These are phyloP conservation scores for Theodoxus fluviatilis DNA, from an alignment of 2,888 invertebrate species.

Conservation along the genomic window DNA sequence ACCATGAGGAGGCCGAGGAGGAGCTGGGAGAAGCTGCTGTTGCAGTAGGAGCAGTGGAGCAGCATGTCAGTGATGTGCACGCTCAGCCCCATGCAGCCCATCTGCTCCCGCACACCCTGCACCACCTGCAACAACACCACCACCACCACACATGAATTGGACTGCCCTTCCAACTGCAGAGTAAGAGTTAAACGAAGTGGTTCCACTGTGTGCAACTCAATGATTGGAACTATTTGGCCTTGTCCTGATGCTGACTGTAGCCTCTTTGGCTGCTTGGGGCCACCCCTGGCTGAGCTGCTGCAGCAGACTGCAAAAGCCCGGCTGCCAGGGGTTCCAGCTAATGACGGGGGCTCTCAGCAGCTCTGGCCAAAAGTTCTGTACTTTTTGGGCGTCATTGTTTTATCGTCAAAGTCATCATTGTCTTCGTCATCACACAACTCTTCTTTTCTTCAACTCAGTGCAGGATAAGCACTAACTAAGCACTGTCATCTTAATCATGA, in stretches of 20 bases:
- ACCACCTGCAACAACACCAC: constrained; percentile 55
- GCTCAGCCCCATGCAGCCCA: constrained; percentile 41
- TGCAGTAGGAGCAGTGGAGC: constrained; percentile 63
- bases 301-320: no score
- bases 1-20: constrained; percentile 65
- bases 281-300: no score
- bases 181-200: background rate
- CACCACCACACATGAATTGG: background rate
- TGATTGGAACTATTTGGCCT: no score
- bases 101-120: constrained; percentile 62
- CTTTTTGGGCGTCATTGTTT: no score
- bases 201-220: background rate
- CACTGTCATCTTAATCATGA: constrained; percentile 1
- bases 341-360: no score
- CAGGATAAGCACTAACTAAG: no score
- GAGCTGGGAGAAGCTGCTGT: constrained; percentile 58
- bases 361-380: no score
- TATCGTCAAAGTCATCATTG: background rate
- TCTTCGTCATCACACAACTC: constrained; percentile 1
- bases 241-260: no score
- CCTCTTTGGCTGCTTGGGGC: no score
- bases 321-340: no score
- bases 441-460: background rate
- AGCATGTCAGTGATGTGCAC: constrained; percentile 62
- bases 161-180: background rate